Conservation (phyloP, 2,888 invertebrate species). For the Prenolepis imparis region DNA sequence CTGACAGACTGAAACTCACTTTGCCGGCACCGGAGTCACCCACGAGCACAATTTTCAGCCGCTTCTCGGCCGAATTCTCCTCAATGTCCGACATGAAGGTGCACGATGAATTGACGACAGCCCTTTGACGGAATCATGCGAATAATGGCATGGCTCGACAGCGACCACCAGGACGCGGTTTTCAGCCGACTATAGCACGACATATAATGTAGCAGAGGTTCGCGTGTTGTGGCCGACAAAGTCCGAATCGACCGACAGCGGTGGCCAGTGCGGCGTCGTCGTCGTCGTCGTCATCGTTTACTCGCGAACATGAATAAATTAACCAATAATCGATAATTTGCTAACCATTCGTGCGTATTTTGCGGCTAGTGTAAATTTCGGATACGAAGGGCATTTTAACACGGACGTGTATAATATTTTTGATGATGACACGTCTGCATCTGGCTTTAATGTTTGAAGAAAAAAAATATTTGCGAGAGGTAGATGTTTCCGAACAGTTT, state of each 20-base stretch:
- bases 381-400: not conserved
- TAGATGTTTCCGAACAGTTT: not conserved
- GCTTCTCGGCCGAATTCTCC: conserved; percentile 89
- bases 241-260: conserved; percentile 72
- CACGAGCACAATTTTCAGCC: conserved; percentile 92
- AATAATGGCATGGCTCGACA: conserved; percentile 14
- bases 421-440: not conserved
- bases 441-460: not conserved
- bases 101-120: not conserved
- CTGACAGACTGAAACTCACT: conserved; percentile 87
- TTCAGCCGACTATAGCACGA: conserved; percentile 65
- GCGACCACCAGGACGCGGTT: conserved; percentile 50
- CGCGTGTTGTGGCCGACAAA: conserved; percentile 64
- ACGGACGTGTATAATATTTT: not conserved
- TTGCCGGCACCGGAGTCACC: conserved; percentile 95
- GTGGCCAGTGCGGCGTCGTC: conserved; percentile 76
- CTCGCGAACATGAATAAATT: conserved; percentile 82
- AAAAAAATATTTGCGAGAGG: not conserved
- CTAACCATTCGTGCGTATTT: conserved; percentile 35
- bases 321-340: conserved; percentile 82
- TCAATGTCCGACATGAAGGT: conserved; percentile 90
- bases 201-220: conserved; percentile 59
- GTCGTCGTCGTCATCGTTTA: conserved; percentile 73
- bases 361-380: not conserved
- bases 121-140: conserved; percentile 16